Percentiles rank a stretch among this genome's conserved stretches.
These are phyloP conservation scores for Baccha elongata DNA, from an alignment of 2,888 invertebrate genomes.

Conservation along the genomic window DNA sequence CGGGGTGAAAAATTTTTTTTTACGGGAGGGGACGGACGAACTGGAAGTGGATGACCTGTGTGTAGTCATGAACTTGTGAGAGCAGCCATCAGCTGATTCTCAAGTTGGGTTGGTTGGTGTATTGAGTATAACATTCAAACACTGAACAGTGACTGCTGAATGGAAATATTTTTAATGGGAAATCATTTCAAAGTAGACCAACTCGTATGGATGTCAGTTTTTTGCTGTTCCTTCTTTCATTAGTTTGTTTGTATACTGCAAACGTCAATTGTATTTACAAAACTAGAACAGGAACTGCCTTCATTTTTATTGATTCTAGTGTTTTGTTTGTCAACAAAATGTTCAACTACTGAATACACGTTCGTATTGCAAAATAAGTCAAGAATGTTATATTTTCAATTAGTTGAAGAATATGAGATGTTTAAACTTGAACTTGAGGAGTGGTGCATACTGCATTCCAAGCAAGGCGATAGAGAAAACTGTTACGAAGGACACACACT, in stretches of 20 bases:
- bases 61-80: neutral
- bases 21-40: no score
- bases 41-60: no score
- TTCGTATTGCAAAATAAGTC: constrained; percentile 1
- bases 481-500: constrained; percentile 26
- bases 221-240: neutral
- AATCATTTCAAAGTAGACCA: constrained; percentile 2
- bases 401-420: constrained; percentile 13
- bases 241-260: neutral
- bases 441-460: constrained; percentile 21
- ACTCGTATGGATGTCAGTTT: neutral
- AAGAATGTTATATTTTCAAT: constrained; percentile 5
- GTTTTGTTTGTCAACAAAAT: constrained; percentile 53
- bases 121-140: no score
- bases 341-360: constrained; percentile 14
- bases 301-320: constrained; percentile 38
- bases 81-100: neutral
- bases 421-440: constrained; percentile 14
- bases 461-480: neutral
- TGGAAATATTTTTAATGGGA: neutral
- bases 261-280: neutral
- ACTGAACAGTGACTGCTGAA: neutral
- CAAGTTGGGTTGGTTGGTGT: no score
- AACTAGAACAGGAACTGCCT: constrained; percentile 1
- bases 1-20: no score